Evolutionary conservation across 2,888 invertebrate species (phyloP).

Genomic region (Eremobia ochroleuca): DNA sequence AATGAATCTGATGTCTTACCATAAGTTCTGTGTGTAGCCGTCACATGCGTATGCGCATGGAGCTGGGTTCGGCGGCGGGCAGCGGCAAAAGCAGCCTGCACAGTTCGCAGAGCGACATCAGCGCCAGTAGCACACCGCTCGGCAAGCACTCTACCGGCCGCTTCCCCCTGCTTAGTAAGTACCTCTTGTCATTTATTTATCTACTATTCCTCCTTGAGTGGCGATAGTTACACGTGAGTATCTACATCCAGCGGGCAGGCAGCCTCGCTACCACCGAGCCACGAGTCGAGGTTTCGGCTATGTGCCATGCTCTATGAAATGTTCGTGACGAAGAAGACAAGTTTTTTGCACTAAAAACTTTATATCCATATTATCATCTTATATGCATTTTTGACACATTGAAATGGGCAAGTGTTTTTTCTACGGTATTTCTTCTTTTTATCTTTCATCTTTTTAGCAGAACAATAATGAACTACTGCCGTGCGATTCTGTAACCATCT

Average conservation of each 20-base stretch:
- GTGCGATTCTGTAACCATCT: too few relatives aligned
- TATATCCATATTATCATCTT: too few relatives aligned
- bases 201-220: neutral
- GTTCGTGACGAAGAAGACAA: neutral
- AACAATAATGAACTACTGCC: neutral
- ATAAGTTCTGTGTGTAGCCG: constrained; percentile 77
- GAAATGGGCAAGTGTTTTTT: neutral
- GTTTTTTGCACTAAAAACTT: neutral
- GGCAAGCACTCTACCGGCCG: constrained; percentile 89
- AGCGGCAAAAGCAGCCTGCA: constrained; percentile 92
- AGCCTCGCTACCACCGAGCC: neutral
- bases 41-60: constrained; percentile 90
- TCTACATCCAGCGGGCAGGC: too few relatives aligned
- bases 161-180: constrained; percentile 86
- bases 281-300: neutral
- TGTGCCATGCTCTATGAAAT: neutral
- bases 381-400: neutral
- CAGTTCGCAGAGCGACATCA: constrained; percentile 94
- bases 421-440: neutral
- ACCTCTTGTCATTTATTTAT: constrained; percentile 6
- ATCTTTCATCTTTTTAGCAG: neutral
- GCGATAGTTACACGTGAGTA: too few relatives aligned
- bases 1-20: constrained; percentile 3
- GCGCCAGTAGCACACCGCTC: constrained; percentile 90
- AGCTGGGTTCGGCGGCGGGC: constrained; percentile 88